Evolutionary conservation across 2,113 vertebrate genomes (phyloP), one percentile per base, ranked within the genome.

Genomic region (Cariama cristata): DNA sequence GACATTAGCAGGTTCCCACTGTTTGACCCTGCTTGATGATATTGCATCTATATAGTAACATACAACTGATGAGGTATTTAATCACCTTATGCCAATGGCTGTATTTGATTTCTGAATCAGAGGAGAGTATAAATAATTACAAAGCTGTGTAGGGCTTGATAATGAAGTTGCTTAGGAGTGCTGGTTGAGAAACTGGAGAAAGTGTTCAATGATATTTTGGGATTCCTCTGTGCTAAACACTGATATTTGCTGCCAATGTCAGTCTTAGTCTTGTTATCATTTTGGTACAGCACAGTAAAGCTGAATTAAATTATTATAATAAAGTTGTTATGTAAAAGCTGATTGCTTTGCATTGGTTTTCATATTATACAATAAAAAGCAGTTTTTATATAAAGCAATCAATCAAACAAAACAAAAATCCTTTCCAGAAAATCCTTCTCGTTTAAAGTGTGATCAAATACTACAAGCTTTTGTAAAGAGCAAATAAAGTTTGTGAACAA

Each of bases 281-380:
- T 81, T 81, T 93, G 49, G 40, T 92, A 44, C 74, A 79, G 81
- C 30, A 33, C 1, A 4, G 60, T 67, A 38, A 94, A 85, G 66
- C 64, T 33, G 53, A 97, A 97, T 82, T 66, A 81, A 91, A 94
- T 87, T 49, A 75, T 68, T 96, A n/a, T 79, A 84, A 93, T 97
- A 84, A 93, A 96, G 64, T 69, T 96, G 76, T 63, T 93, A 24
- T 62, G 66, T 66, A 62, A 95, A 93, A 91, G 66, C 69, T 73
- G 60, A 60, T 87, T 90, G 49, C 89, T 91, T 94, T 79, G 38
- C 79, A 56, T 56, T 63, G 77, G 80, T 76, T 85, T 73, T 76
- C 40, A 9, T 42, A 76, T 96, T 96, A 66, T 93, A 97, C 83
- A 96, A 97, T 73, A 79, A 69, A 91, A 94, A 79, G 62, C 35